These are phyloP conservation scores for Limnephilus marmoratus DNA, from an alignment of 2,888 invertebrate species.

Conservation along the genomic window DNA sequence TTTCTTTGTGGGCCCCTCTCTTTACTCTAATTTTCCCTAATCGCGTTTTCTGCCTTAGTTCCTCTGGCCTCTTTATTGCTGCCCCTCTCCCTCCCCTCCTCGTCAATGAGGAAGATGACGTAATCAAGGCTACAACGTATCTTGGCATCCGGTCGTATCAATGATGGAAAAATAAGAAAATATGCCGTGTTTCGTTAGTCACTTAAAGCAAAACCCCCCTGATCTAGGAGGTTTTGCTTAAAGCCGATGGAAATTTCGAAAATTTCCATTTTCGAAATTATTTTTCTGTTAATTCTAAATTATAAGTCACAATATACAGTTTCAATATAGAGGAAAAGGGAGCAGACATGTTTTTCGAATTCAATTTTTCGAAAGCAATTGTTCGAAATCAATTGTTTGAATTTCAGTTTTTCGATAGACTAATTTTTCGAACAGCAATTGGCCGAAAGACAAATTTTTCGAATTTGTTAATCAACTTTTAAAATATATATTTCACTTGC, in stretches of 20 bases:
- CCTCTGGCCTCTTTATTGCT: conserved; percentile 57
- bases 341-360: no score
- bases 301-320: no score
- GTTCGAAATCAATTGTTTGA: no score
- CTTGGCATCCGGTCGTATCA: neutral
- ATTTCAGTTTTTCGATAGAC: no score
- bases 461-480: no score
- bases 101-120: conserved; percentile 48
- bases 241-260: neutral
- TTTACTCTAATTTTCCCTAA: conserved; percentile 64
- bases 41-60: conserved; percentile 61
- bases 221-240: no score
- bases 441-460: no score
- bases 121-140: conserved; percentile 57
- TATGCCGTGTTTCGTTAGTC: neutral
- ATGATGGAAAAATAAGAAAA: conserved; percentile 12
- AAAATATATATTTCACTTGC: no score
- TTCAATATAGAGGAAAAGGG: no score
- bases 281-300: neutral
- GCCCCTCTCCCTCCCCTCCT: neutral
- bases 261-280: neutral
- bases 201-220: no score
- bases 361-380: no score
- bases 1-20: conserved; percentile 58
- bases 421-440: no score